Evolutionary conservation across 92 coral and sea anemone genomes (phyloP).

Genomic region (Micromussa lordhowensis): DNA sequence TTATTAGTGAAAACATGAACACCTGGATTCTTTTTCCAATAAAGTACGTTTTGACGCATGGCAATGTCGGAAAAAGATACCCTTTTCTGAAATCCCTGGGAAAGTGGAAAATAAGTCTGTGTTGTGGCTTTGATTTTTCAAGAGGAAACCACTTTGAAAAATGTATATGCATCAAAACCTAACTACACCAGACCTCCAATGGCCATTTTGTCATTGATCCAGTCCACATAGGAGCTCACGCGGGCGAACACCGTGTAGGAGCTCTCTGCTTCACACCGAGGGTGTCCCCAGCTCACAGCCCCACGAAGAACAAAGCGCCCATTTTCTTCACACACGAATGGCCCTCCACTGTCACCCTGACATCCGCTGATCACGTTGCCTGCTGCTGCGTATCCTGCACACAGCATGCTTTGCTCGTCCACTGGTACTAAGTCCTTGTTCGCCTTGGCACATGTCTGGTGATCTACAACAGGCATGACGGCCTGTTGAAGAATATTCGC

Average conservation of each 20-base stretch:
- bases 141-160: too few species aligned
- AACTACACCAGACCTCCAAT: conserved; percentile 62
- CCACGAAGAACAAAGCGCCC: conserved; percentile 79
- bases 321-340: conserved; percentile 84
- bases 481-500: conserved; percentile 84
- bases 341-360: conserved; percentile 92
- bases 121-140: too few species aligned
- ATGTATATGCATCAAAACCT: background rate
- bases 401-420: conserved; percentile 78
- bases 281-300: conserved; percentile 88
- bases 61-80: too few species aligned
- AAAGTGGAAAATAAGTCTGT: too few species aligned
- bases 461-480: conserved; percentile 74
- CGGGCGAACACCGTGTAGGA: conserved; percentile 84
- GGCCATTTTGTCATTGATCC: conserved; percentile 71
- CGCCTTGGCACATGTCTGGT: conserved; percentile 73
- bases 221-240: conserved; percentile 78
- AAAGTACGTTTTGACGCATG: too few species aligned
- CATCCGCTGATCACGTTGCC: conserved; percentile 86
- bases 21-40: too few species aligned
- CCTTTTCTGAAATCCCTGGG: too few species aligned
- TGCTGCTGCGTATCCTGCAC: conserved; percentile 81
- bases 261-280: conserved; percentile 66
- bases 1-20: too few species aligned
- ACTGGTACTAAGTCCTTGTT: conserved; percentile 74